Conservation (phyloP, 2,113 vertebrate species). For the Leucoraja erinaceus region DNA sequence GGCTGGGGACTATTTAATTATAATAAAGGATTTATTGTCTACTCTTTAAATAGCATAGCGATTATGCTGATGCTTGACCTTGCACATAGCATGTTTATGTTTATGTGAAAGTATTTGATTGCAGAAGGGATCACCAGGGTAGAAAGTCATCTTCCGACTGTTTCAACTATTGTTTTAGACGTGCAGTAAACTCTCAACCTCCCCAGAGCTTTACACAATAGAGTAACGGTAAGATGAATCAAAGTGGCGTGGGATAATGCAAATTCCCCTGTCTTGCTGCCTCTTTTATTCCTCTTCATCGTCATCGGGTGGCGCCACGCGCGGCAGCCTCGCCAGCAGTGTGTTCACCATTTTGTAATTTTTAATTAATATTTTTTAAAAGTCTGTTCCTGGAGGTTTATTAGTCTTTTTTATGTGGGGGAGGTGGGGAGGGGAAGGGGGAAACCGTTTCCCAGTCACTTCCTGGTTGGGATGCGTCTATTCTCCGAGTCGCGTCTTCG, state of each 20-base stretch:
- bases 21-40: not conserved
- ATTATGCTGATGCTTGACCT: not conserved
- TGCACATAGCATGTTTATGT: not conserved
- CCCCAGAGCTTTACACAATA: not conserved
- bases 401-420: no score
- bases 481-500: no score
- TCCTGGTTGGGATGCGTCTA: no score
- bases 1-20: not conserved
- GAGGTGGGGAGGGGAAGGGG: no score
- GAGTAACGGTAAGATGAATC: not conserved
- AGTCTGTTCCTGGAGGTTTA: no score
- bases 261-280: not conserved
- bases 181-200: not conserved
- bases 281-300: no score
- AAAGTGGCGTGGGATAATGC: not conserved
- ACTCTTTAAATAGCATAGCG: not conserved
- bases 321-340: no score
- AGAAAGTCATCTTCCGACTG: not conserved
- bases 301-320: no score
- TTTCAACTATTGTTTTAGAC: not conserved
- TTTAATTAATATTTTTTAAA: no score
- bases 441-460: no score
- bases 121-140: not conserved
- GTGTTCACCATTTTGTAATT: no score
- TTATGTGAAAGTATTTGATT: not conserved